Conservation (phyloP, 2,888 invertebrate genomes). For the Chrysolina oricalcia region DNA sequence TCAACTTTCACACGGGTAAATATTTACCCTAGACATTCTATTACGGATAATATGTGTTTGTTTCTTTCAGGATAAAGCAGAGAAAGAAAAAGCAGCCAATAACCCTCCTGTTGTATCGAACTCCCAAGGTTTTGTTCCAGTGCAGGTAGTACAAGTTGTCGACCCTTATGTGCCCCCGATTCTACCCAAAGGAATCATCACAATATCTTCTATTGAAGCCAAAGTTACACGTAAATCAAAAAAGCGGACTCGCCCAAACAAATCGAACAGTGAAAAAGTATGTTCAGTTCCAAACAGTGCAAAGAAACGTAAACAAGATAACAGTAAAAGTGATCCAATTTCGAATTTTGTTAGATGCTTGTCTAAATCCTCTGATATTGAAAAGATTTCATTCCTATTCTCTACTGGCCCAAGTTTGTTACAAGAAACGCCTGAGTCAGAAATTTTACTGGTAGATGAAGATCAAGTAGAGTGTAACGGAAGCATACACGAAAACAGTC, state of each 20-base stretch:
- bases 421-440: background rate
- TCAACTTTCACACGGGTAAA: too few species aligned
- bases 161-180: background rate
- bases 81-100: too few species aligned
- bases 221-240: background rate
- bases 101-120: background rate
- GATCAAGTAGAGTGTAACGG: background rate
- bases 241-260: background rate
- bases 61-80: too few species aligned
- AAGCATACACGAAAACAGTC: background rate
- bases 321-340: constrained; percentile 40
- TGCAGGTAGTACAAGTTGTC: constrained; percentile 2
- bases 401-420: constrained; percentile 9
- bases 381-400: constrained; percentile 40
- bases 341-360: constrained; percentile 49
- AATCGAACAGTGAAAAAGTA: background rate
- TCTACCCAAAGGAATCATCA: background rate
- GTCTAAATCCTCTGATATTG: constrained; percentile 39
- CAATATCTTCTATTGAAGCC: background rate
- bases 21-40: too few species aligned
- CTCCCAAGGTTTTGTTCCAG: background rate
- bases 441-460: background rate
- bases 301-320: background rate
- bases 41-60: too few species aligned
- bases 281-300: background rate